Evolutionary conservation across 1,140 invertebrate genomes (phyloP).

Genomic region (Drosophila burlai): DNA sequence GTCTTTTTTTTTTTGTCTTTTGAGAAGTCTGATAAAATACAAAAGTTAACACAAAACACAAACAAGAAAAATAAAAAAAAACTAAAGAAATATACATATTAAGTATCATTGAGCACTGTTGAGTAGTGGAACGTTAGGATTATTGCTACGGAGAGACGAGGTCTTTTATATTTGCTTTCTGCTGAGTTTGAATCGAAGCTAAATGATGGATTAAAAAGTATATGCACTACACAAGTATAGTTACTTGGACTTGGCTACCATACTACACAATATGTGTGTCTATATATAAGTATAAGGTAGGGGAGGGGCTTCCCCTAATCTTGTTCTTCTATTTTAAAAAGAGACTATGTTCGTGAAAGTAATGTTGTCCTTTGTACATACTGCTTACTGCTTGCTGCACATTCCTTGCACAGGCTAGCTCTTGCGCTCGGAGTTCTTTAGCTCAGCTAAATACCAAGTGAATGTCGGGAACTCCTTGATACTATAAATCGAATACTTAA

Average conservation of each 20-base stretch:
- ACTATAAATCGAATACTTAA: constrained; percentile 92
- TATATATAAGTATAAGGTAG: constrained; percentile 28
- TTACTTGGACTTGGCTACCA: constrained; percentile 65
- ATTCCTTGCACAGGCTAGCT: constrained; percentile 62
- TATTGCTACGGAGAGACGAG: constrained; percentile 45
- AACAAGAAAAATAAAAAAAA: constrained; percentile 36
- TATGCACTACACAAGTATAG: constrained; percentile 62
- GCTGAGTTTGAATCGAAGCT: constrained; percentile 53
- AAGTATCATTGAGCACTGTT: constrained; percentile 43
- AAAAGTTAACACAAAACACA: constrained; percentile 19
- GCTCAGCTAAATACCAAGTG: constrained; percentile 91
- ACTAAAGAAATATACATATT: constrained; percentile 18
- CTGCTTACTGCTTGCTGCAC: constrained; percentile 54
- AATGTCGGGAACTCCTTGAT: constrained; percentile 90
- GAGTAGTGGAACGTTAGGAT: constrained; percentile 42
- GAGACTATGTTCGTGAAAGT: constrained; percentile 71
- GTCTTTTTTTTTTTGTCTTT: constrained; percentile 52
- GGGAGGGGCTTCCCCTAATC: constrained; percentile 24
- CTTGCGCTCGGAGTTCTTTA: constrained; percentile 85
- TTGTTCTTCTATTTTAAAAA: constrained; percentile 44
- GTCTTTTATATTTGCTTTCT: constrained; percentile 29
- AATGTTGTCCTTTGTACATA: constrained; percentile 80
- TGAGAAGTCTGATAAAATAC: constrained; percentile 51
- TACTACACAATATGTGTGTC: constrained; percentile 57
- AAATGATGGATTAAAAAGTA: constrained; percentile 62